Evolutionary conservation across 2,797 vertebrate species (phyloP), one percentile per base, ranked within the genome.

Genomic region (Meda fulgida): DNA sequence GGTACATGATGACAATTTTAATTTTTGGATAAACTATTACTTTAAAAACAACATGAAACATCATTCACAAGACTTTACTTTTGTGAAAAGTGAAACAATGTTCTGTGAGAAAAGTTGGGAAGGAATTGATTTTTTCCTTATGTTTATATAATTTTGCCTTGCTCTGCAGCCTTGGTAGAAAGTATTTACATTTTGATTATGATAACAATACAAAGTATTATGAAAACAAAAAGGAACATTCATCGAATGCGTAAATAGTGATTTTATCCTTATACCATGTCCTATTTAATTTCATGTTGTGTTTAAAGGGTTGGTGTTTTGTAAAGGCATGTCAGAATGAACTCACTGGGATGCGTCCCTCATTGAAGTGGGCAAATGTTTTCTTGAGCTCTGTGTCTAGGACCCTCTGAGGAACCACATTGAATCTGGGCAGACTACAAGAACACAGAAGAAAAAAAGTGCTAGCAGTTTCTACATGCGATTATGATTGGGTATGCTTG

Each of bases 341-440:
- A 93, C 96, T 97, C 89, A 96, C 96, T 14, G 96, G 96, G 90
- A 98, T 95, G 48, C 97, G 96, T 63, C 96, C 94, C 88, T 97
- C 96, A 0, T 96, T 96, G 89, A 98, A 98, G 91, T 98, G 97
- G 55, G 95, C 95, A 9, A 97, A 98, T 38, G 94, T 95, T 91
- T 95, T 96, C 92, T 97, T 97, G 91, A 98, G 93, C 86, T 98
- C 97, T 0, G 96, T 97, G 94, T 98, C 97, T 63, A 98, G 91
- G 82, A 97, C 94, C 88, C 94, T 95, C 71, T 95, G 95, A 43
- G 97, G 97, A 81, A 98, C 96, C 90, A 95, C 96, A 46, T 96
- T 94, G 91, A 96, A 97, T 87, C 93, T 94, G 0, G 96, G 92
- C 53, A 98, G 95, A 89, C 97, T 98, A 26, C 7, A 65, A 71